A percentile compares a stretch with the other conserved stretches of the same genome.
Conservation (phyloP, 2,888 invertebrate species). For the Nomada goodeniana region DNA sequence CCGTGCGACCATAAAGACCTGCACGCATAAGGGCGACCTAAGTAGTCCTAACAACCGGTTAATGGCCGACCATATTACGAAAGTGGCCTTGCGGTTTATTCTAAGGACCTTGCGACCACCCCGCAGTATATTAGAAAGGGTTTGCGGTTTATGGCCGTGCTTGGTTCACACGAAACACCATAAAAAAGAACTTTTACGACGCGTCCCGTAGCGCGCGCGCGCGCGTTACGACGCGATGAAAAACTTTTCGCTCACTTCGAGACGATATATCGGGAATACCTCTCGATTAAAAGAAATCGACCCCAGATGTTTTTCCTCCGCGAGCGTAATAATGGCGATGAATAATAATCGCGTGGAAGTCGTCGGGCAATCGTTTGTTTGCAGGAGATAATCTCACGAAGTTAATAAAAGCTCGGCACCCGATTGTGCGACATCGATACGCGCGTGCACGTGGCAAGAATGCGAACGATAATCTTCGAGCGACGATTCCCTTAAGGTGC, state of each 20-base stretch:
- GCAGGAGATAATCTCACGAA: constrained; percentile 14
- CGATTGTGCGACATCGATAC: neutral
- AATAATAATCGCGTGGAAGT: constrained; percentile 1
- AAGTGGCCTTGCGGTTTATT: constrained; percentile 72
- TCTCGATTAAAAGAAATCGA: neutral
- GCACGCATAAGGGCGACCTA: constrained; percentile 24
- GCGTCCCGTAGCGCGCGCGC: neutral
- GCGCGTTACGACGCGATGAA: neutral
- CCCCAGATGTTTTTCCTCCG: neutral
- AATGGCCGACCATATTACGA: constrained; percentile 66
- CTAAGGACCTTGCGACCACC: constrained; percentile 53
- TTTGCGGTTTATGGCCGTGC: constrained; percentile 65
- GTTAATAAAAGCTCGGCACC: constrained; percentile 7
- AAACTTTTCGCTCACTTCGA: neutral
- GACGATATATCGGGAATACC: neutral
- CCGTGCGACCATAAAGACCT: constrained; percentile 8
- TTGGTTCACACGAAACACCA: constrained; percentile 55
- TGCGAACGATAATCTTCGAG: constrained; percentile 39
- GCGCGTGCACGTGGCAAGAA: constrained; percentile 30
- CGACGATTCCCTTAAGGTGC: constrained; percentile 63
- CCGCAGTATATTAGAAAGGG: constrained; percentile 55
- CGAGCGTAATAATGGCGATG: neutral
- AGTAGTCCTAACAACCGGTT: constrained; percentile 59
- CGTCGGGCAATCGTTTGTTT: constrained; percentile 16
- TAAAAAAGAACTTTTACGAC: constrained; percentile 51